Base-by-base conservation (phyloP, 2,113 vertebrate genomes). In the Colaptes auratus region DNA sequence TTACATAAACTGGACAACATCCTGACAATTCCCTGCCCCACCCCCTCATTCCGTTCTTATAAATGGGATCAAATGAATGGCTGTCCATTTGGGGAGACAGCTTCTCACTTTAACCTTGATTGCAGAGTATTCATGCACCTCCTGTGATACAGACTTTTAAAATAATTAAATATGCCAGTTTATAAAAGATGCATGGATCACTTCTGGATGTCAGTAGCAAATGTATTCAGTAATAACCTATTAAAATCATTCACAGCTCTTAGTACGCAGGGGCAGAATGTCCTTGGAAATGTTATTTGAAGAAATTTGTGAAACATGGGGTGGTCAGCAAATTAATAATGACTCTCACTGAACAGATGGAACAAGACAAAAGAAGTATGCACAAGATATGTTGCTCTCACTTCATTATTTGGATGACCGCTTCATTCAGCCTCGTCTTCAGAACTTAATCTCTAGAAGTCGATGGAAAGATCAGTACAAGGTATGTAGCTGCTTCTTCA, bases 381-480 rank as follows among this genome's bases (percentile, higher is more conserved):
- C 98, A 3, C 84, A 91, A 67, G 97, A 98, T 46, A 98, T 98
- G 97, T 84, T 98, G 94, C 96, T 94, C 7, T 98, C 98, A 2
- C 97, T 99, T 82, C 79, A 95, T 92, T 97, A 98, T 93, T 96
- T 98, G 91, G 98, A 99, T 33, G 42, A 98, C 31, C 97, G 96
- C 55, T 96, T 97, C 89, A 67, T 99, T 94, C 97, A 98, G n/a
- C 98, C 98, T 9, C 98, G 98, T 63, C 97, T 99, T 53, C 98
- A 98, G 60, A 98, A 95, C 67, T 95, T 99, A 61, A 84, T 85
- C 63, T 92, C 98, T 70, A 97, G 97, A 87, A 98, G 98, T 95
- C 98, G 98, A 82, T 99, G 98, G 98, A 98, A 96, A 83, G 96
- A 98, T 5, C 97, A 97, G 36, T 99, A 98, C 91, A 98, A 98